Conservation (phyloP, 2,797 vertebrate genomes). For the Gila robusta region DNA sequence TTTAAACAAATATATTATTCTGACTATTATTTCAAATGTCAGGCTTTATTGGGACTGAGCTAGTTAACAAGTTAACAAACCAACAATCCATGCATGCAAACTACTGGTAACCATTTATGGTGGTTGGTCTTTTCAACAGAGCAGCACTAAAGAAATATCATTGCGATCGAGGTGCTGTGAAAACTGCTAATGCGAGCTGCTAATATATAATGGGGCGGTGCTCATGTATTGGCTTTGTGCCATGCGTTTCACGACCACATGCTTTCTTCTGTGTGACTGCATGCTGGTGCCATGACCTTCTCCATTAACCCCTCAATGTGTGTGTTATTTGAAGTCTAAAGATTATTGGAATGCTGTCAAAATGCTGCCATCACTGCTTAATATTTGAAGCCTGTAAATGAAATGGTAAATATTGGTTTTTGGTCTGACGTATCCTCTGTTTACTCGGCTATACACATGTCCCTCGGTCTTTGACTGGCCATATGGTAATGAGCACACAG, state of each 20-base stretch:
- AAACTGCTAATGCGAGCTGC: constrained; percentile 58
- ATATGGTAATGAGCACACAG: constrained; percentile 32
- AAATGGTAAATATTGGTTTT: neutral
- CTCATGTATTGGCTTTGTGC: constrained; percentile 70
- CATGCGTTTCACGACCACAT: constrained; percentile 75
- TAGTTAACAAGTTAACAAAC: no score
- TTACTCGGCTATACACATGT: constrained; percentile 17
- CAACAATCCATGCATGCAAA: neutral
- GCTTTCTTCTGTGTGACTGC: constrained; percentile 77
- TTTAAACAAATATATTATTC: no score
- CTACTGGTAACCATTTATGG: neutral
- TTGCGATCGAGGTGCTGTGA: neutral
- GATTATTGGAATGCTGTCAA: constrained; percentile 69
- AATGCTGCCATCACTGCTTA: constrained; percentile 34
- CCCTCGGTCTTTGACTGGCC: constrained; percentile 47
- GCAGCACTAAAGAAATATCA: neutral
- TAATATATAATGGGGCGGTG: constrained; percentile 54
- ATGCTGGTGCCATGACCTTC: constrained; percentile 82
- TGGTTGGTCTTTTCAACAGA: neutral
- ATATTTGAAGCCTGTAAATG: constrained; percentile 11
- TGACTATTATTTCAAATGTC: neutral
- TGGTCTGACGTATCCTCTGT: neutral
- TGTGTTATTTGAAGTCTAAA: constrained; percentile 81
- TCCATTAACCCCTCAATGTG: constrained; percentile 83
- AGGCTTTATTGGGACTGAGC: neutral